Base-by-base conservation (phyloP, 2,113 vertebrate species). In the Rhabdornis inornatus region DNA sequence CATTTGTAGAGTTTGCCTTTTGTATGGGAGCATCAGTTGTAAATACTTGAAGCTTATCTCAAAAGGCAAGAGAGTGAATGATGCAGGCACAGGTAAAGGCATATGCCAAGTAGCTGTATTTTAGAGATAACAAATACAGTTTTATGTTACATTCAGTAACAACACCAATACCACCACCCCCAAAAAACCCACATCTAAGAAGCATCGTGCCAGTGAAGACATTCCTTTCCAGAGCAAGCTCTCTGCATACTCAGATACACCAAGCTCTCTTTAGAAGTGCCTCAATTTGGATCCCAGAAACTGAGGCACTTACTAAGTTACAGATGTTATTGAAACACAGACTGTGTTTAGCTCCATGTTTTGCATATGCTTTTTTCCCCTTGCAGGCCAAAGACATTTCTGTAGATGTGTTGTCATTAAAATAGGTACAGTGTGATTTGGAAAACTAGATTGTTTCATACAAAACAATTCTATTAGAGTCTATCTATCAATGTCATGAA, bases 361-460 rank as follows among this genome's bases (percentile, higher is more conserved):
- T 63, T n/a, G 8, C 3, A 12, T 33, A 6, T 23, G 20, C 3
- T 70, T 83, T 89, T 71, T 72, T 25, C 9, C 13, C 7, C 19
- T 84, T 56, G 33, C 35, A 44, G 37, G 19, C 17, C 72, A 78
- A 81, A 80, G 13, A 49, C 6, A 17, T 74, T 66, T 37, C 25
- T 78, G 50, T 50, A 50, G n/a, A 81, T 70, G 11, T n/a, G 19
- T 30, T 89, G 39, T 68, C 30, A 47, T 84, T 70, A 39, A 84
- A 91, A 61, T 42, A 49, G 22, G 53, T 70, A 50, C 12, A 22
- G 4, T 39, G 23, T 28, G 9, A 87, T 75, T 69, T 84, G 27
- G 24, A 35, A 84, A 92, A 92, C 64, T 72, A 91, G 92, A 96
- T 83, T 83, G 37, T 90, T 97, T 95, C 42, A 33, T 52, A 44